phyloP scores from a whole-genome alignment of 2,888 invertebrate species.

The Onchidella celtica region DNA sequence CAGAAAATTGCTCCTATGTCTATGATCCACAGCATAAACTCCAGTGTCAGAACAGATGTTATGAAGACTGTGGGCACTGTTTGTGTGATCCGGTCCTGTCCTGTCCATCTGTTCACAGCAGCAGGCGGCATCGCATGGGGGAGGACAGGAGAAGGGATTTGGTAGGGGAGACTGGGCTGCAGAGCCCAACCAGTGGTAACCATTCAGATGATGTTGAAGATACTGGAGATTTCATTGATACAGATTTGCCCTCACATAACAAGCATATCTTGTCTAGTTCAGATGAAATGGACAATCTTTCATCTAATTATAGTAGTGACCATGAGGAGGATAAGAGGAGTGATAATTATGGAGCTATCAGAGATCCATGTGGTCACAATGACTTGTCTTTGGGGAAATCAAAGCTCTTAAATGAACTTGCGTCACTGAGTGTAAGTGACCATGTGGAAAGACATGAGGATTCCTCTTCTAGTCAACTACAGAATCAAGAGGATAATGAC shows the following conservation, averaged over 20 bases:
- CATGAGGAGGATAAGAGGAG: conserved; percentile 26
- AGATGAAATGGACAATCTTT: conserved; percentile 62
- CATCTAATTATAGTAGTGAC: conserved; percentile 66
- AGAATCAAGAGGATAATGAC: conserved; percentile 42
- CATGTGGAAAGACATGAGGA: conserved; percentile 25
- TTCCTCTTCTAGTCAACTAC: conserved; percentile 42
- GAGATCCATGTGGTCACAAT: conserved; percentile 28
- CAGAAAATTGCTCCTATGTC: conserved; percentile 37
- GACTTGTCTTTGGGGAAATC: conserved; percentile 31
- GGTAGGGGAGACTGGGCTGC: neutral
- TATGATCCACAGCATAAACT: conserved; percentile 17
- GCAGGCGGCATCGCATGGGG: neutral
- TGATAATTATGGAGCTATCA: conserved; percentile 1
- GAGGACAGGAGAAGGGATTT: neutral
- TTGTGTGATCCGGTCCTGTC: neutral
- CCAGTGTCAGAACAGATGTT: neutral
- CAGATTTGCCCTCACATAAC: conserved; percentile 72
- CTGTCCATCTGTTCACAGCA: neutral
- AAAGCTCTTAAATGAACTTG: conserved; percentile 21
- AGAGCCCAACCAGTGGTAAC: neutral
- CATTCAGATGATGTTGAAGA: conserved; percentile 64
- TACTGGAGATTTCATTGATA: conserved; percentile 76
- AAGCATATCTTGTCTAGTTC: conserved; percentile 68
- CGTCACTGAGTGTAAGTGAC: conserved; percentile 5
- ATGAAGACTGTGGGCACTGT: neutral